A percentile compares a stretch with the other conserved stretches of the same genome.
phyloP scores from a whole-genome alignment of 1,140 invertebrate species.

The Odontomachus brunneus region DNA sequence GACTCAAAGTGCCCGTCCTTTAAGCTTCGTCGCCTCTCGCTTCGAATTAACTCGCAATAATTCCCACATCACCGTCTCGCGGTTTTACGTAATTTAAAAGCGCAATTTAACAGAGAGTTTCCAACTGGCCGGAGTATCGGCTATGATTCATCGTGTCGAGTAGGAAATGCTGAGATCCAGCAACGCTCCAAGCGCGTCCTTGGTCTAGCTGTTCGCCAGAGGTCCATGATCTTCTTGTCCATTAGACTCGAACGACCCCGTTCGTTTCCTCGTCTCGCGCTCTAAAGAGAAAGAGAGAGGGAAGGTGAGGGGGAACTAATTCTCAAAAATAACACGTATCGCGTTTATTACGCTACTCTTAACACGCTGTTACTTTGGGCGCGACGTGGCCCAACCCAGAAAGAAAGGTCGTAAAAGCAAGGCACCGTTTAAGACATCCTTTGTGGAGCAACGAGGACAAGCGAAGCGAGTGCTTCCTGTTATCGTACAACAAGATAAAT shows the following conservation, averaged over 20 bases:
- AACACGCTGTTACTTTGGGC: constrained; percentile 6
- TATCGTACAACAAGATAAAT: constrained; percentile 1
- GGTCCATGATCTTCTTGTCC: constrained; percentile 62
- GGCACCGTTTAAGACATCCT: constrained; percentile 9
- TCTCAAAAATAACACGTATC: constrained; percentile 29
- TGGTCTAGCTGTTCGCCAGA: constrained; percentile 36
- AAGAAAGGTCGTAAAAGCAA: constrained; percentile 14
- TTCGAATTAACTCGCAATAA: constrained; percentile 16
- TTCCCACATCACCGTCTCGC: neutral
- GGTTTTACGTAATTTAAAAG: constrained; percentile 33
- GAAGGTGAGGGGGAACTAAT: neutral
- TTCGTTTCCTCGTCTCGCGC: constrained; percentile 27
- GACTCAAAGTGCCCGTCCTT: neutral
- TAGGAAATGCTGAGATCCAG: constrained; percentile 57
- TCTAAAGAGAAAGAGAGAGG: neutral
- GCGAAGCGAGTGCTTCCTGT: neutral
- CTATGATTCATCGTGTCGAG: constrained; percentile 64
- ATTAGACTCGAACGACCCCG: constrained; percentile 24
- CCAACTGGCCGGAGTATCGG: neutral
- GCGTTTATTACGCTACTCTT: constrained; percentile 44
- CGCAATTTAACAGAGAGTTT: constrained; percentile 18
- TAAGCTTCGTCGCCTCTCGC: neutral
- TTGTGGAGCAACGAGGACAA: neutral
- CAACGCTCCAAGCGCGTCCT: constrained; percentile 51
- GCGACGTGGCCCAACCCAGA: constrained; percentile 15